Evolutionary conservation across 2,888 invertebrate species (phyloP).

Genomic region (Chrysolina americana): DNA sequence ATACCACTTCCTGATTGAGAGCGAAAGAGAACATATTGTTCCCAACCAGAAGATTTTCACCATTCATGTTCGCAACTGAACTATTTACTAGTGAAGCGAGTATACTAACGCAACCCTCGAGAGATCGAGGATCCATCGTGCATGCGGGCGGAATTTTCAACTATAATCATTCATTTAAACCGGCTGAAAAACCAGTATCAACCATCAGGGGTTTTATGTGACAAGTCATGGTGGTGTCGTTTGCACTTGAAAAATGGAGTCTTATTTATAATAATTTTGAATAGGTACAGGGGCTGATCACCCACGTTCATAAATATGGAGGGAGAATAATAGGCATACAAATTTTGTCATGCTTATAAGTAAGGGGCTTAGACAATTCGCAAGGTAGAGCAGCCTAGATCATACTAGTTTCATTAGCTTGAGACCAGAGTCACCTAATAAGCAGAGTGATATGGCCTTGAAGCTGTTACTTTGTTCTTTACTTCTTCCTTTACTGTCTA

Average conservation of each 20-base stretch:
- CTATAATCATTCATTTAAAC: slow-evolving; percentile 20
- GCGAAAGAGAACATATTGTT: no score
- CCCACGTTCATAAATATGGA: not conserved
- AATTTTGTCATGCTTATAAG: no score
- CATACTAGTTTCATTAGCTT: no score
- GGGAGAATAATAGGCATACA: not conserved
- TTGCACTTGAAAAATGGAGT: not conserved
- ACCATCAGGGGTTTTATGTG: slow-evolving; percentile 7
- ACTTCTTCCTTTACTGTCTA: no score
- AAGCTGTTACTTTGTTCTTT: no score
- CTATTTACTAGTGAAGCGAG: not conserved
- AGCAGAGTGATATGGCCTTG: no score
- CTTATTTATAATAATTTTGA: not conserved
- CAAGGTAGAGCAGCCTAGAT: no score
- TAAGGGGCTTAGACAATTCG: no score
- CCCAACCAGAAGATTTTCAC: no score
- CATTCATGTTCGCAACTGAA: not conserved
- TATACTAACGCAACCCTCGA: not conserved
- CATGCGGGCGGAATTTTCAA: slow-evolving; percentile 13
- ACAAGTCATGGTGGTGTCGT: slow-evolving; percentile 1
- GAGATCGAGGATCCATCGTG: not conserved
- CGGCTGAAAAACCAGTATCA: not conserved
- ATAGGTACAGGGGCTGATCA: not conserved
- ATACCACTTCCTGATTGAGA: no score
- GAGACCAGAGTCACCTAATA: no score